Evolutionary conservation across 2,797 vertebrate genomes (phyloP).

Genomic region (Rhinichthys osculus): DNA sequence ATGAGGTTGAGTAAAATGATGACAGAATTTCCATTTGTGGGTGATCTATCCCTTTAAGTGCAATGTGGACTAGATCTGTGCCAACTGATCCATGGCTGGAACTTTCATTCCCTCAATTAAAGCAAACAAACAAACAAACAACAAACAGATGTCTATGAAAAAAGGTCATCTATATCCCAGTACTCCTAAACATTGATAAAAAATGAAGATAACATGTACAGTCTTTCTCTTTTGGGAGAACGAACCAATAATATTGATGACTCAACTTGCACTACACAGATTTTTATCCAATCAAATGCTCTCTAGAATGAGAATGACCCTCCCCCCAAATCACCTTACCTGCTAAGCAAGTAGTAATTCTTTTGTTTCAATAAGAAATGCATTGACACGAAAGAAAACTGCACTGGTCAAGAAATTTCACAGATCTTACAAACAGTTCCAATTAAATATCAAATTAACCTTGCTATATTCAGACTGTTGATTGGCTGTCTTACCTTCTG

Average conservation of each 20-base stretch:
- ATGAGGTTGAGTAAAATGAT: too few relatives aligned
- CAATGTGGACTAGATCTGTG: too few relatives aligned
- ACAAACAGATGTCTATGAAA: neutral
- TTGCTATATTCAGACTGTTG: neutral
- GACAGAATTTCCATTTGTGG: too few relatives aligned
- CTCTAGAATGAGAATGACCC: neutral
- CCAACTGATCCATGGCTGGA: conserved; percentile 1
- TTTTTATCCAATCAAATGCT: neutral
- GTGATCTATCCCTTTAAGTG: too few relatives aligned
- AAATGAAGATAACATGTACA: neutral
- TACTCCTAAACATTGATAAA: neutral
- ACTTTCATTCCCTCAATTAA: neutral
- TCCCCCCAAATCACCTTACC: neutral
- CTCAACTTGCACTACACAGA: neutral
- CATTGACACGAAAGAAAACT: neutral
- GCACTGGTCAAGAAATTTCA: neutral
- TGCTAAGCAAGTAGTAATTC: neutral
- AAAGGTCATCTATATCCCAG: neutral
- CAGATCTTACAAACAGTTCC: neutral
- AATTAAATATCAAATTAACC: neutral
- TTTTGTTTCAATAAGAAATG: neutral
- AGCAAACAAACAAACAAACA: neutral
- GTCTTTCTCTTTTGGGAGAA: neutral
- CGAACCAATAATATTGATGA: neutral
- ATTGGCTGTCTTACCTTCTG: conserved; percentile 64